Percentiles rank a stretch among this genome's conserved stretches.
Evolutionary conservation across 2,113 vertebrate species (phyloP).

Genomic region (Dipodomys spectabilis): DNA sequence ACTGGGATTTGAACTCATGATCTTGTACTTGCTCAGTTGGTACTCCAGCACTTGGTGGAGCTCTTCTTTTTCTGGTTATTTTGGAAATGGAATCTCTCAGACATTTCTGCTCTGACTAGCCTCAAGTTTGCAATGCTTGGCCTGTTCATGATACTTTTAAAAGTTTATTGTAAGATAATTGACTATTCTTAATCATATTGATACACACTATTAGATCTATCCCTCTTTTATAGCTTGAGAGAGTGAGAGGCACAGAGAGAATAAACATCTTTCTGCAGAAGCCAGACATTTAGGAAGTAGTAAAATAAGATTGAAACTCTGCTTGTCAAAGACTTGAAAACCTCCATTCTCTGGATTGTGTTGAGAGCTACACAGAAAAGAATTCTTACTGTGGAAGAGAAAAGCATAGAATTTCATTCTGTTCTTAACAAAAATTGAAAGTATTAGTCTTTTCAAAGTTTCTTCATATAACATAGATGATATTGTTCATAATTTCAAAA

Average conservation of each 20-base stretch:
- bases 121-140: too few relatives aligned
- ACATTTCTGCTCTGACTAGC: too few relatives aligned
- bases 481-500: conserved; percentile 29
- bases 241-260: background rate
- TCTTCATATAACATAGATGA: background rate
- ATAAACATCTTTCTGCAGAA: background rate
- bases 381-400: background rate
- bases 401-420: background rate
- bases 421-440: conserved; percentile 37
- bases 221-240: background rate
- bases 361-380: background rate
- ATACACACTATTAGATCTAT: background rate
- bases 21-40: too few relatives aligned
- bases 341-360: background rate
- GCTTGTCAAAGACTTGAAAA: background rate
- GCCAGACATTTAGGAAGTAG: background rate
- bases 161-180: background rate
- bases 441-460: background rate
- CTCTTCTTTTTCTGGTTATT: too few relatives aligned
- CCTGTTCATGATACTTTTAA: background rate
- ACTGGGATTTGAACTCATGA: too few relatives aligned
- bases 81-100: too few relatives aligned
- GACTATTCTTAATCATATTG: background rate
- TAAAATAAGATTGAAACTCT: background rate
- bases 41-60: too few relatives aligned